Conservation (phyloP, 2,113 vertebrate genomes). For the Damaliscus lunatus region DNA sequence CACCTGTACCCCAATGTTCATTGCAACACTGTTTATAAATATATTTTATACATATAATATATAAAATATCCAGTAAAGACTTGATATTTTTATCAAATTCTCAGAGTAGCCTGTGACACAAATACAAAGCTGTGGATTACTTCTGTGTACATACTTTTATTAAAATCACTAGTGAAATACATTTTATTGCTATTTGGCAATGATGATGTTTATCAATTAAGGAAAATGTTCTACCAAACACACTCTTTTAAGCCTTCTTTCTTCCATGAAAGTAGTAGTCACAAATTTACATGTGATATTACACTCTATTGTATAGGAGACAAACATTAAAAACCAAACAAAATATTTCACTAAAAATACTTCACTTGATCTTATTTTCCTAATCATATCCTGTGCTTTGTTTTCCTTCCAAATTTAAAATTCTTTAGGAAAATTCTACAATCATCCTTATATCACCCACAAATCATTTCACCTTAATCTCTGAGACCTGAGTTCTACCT, state of each 20-base stretch:
- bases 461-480: background rate
- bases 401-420: constrained; percentile 22
- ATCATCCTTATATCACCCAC: background rate
- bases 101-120: background rate
- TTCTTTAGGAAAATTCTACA: background rate
- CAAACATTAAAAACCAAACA: background rate
- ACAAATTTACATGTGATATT: background rate
- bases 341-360: background rate
- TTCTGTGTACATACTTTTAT: background rate
- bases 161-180: background rate
- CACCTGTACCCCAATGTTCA: too few relatives aligned
- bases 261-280: background rate
- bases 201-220: background rate
- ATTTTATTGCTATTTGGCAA: background rate
- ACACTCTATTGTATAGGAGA: background rate
- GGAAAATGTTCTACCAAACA: background rate
- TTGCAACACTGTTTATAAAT: too few relatives aligned
- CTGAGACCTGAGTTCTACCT: background rate
- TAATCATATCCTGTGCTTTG: background rate
- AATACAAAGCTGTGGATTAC: background rate
- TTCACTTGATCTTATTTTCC: background rate
- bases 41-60: background rate
- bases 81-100: background rate
- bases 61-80: background rate
- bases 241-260: background rate